Percentiles rank a stretch among this genome's conserved stretches.
These are phyloP conservation scores for Albula glossodonta DNA, from an alignment of 2,113 vertebrate genomes.

Conservation along the genomic window DNA sequence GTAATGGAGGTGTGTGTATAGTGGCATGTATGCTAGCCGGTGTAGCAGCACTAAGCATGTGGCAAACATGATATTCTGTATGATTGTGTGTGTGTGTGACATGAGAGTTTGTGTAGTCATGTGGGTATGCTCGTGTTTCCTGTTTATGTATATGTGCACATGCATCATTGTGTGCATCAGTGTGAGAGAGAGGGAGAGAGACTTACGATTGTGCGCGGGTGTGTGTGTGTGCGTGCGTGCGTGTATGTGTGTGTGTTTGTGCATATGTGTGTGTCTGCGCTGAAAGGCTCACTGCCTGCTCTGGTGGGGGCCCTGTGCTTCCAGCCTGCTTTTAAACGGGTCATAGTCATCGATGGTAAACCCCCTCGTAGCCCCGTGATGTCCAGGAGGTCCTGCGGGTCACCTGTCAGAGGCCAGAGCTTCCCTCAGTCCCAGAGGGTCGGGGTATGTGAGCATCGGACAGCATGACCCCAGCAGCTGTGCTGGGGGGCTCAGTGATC, in stretches of 20 bases:
- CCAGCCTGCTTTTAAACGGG: constrained; percentile 81
- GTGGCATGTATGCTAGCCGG: too few species aligned
- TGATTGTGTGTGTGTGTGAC: too few species aligned
- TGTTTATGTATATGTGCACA: too few species aligned
- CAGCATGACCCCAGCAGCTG: constrained; percentile 47
- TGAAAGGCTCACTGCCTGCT: constrained; percentile 57
- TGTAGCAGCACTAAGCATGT: too few species aligned
- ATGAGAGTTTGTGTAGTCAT: not conserved
- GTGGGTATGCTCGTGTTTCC: not conserved
- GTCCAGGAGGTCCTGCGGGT: constrained; percentile 80
- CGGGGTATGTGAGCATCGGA: constrained; percentile 68
- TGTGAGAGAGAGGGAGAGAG: too few species aligned
- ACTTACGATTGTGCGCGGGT: not conserved
- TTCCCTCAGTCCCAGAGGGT: constrained; percentile 77
- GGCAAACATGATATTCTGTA: too few species aligned
- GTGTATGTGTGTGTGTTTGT: constrained; percentile 42
- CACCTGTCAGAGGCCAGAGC: constrained; percentile 79
- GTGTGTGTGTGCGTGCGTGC: not conserved
- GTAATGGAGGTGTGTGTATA: too few species aligned
- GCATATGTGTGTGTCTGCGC: constrained; percentile 39
- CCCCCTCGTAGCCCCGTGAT: constrained; percentile 94
- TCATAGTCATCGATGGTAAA: constrained; percentile 85
- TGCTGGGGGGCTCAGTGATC: constrained; percentile 35
- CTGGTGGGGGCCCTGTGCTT: constrained; percentile 86
- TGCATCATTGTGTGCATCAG: too few species aligned